These are phyloP conservation scores for Thinocorus orbignyianus DNA, from an alignment of 2,113 vertebrate genomes.

Conservation along the genomic window DNA sequence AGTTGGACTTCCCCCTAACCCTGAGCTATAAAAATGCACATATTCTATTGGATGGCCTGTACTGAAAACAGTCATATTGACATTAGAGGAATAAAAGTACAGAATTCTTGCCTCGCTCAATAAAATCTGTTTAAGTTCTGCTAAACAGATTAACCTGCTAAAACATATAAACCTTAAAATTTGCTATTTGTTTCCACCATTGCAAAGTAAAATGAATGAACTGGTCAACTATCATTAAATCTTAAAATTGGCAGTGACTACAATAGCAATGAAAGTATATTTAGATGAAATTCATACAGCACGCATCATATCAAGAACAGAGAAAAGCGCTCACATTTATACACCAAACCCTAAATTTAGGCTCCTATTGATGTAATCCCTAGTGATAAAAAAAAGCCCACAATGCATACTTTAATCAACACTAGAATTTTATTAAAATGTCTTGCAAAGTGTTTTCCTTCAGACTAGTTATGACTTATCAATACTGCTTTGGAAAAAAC, in stretches of 20 bases:
- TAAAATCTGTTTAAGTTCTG: neutral
- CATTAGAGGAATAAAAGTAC: neutral
- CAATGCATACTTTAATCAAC: neutral
- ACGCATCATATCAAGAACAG: neutral
- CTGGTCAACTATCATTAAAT: neutral
- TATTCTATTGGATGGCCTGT: neutral
- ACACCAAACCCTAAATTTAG: neutral
- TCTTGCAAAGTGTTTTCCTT: neutral
- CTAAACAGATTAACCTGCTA: too few species aligned
- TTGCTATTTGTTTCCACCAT: neutral
- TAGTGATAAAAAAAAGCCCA: neutral
- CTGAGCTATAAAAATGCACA: neutral
- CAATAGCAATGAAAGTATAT: neutral
- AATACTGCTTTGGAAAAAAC: neutral
- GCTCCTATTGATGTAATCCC: neutral
- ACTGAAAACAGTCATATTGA: neutral
- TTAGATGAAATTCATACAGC: neutral
- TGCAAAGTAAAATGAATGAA: neutral
- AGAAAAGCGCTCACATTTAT: fast-evolving
- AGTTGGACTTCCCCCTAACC: neutral
- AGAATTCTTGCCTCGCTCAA: neutral
- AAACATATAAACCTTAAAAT: neutral
- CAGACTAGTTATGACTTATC: neutral
- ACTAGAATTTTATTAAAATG: neutral
- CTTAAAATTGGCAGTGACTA: neutral